These are phyloP conservation scores for Caerostris extrusa DNA, from an alignment of 1,140 invertebrate species.

Conservation along the genomic window DNA sequence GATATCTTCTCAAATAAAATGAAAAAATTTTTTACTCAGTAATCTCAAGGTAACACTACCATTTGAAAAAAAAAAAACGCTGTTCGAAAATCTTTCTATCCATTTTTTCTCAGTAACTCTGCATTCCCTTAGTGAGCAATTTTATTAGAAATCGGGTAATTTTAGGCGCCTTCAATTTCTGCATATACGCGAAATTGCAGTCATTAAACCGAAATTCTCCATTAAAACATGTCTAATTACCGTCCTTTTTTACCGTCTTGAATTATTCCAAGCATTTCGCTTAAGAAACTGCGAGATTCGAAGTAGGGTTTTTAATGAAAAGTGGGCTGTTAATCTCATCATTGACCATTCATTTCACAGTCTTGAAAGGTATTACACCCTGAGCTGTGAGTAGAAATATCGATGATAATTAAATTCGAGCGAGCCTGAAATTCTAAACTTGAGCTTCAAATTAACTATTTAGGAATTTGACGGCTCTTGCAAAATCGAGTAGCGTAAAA, in stretches of 20 bases:
- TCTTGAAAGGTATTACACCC: slow-evolving; percentile 41
- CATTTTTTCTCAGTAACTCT: too few relatives aligned
- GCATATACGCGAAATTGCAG: background rate
- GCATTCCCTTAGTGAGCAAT: background rate
- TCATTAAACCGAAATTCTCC: slow-evolving; percentile 8
- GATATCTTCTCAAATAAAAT: too few relatives aligned
- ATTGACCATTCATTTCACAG: slow-evolving; percentile 32
- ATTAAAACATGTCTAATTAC: slow-evolving; percentile 14
- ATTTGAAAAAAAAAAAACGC: too few relatives aligned
- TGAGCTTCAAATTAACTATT: slow-evolving; percentile 27
- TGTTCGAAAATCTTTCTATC: too few relatives aligned
- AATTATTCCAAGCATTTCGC: slow-evolving; percentile 42
- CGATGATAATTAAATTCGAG: slow-evolving; percentile 39
- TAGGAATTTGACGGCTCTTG: slow-evolving; percentile 34
- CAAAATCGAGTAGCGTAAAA: slow-evolving; percentile 1
- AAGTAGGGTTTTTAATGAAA: slow-evolving; percentile 31
- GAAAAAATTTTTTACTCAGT: too few relatives aligned
- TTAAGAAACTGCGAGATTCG: slow-evolving; percentile 7
- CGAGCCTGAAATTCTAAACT: slow-evolving; percentile 19
- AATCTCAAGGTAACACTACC: too few relatives aligned
- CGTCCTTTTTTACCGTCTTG: background rate
- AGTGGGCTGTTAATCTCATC: slow-evolving; percentile 34
- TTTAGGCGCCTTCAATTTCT: slow-evolving; percentile 12
- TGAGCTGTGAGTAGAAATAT: slow-evolving; percentile 24
- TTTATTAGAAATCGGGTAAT: background rate